These are phyloP conservation scores for Caenorhabditis sp. DNA, from an alignment of 2,888 invertebrate species.

Conservation along the genomic window DNA sequence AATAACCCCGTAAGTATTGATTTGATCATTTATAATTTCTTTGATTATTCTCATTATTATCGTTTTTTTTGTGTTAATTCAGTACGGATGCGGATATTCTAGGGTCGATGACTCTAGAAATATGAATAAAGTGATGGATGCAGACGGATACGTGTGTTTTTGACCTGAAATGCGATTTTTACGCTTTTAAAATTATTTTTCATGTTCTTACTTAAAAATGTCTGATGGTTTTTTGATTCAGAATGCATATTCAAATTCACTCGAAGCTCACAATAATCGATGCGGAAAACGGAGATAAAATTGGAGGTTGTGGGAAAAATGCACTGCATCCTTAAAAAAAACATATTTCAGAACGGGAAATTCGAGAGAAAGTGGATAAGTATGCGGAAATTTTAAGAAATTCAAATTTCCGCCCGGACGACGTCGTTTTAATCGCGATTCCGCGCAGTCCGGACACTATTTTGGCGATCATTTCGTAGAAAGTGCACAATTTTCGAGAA, in stretches of 20 bases:
- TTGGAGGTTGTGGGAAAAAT: background rate
- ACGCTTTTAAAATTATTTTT: no score
- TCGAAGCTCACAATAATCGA: constrained; percentile 11
- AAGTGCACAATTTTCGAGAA: background rate
- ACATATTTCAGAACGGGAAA: constrained; percentile 5
- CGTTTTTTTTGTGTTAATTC: background rate
- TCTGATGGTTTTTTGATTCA: no score
- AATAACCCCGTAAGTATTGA: no score
- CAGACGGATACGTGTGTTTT: no score
- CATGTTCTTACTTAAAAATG: background rate
- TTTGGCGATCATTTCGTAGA: constrained; percentile 19
- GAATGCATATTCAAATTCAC: constrained; percentile 4
- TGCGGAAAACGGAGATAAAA: constrained; percentile 1
- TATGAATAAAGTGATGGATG: no score
- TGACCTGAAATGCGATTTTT: background rate
- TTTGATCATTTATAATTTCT: no score
- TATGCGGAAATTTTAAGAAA: background rate
- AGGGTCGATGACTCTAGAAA: no score
- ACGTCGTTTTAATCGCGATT: constrained; percentile 28
- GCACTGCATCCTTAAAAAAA: background rate
- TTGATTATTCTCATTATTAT: background rate
- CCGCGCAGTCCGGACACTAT: constrained; percentile 22
- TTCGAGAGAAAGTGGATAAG: background rate
- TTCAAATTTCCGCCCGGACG: background rate
- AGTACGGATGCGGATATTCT: no score